Conservation (phyloP, 2,797 vertebrate genomes). For the Glossophaga mutica region DNA sequence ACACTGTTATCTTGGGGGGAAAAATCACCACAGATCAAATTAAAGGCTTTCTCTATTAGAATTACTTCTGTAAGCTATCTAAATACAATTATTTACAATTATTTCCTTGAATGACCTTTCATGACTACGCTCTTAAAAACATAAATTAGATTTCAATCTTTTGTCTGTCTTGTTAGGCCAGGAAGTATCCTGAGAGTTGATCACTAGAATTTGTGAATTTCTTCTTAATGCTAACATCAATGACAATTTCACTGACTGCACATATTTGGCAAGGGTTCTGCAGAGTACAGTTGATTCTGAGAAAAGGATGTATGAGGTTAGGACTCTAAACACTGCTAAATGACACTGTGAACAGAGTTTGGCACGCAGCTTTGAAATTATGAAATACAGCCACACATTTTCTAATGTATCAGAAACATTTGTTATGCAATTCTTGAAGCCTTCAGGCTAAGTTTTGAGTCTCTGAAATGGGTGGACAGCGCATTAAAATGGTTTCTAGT, state of each 20-base stretch:
- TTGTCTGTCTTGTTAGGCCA: neutral
- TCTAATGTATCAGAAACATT: slow-evolving; percentile 31
- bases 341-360: neutral
- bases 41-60: neutral
- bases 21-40: neutral
- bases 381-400: neutral
- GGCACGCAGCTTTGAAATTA: neutral
- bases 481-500: slow-evolving; percentile 12
- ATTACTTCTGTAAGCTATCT: slow-evolving; percentile 18
- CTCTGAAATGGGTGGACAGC: neutral
- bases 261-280: neutral
- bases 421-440: slow-evolving; percentile 3
- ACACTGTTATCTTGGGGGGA: neutral
- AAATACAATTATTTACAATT: neutral
- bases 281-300: neutral
- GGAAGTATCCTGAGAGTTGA: neutral
- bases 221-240: neutral
- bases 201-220: neutral
- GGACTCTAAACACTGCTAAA: neutral
- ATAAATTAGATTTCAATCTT: neutral
- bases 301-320: neutral
- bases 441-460: neutral
- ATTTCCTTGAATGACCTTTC: neutral
- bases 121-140: neutral
- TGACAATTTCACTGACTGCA: neutral